Base-by-base conservation (phyloP, 2,888 invertebrate species). In the Scaptomyza polygonia region DNA sequence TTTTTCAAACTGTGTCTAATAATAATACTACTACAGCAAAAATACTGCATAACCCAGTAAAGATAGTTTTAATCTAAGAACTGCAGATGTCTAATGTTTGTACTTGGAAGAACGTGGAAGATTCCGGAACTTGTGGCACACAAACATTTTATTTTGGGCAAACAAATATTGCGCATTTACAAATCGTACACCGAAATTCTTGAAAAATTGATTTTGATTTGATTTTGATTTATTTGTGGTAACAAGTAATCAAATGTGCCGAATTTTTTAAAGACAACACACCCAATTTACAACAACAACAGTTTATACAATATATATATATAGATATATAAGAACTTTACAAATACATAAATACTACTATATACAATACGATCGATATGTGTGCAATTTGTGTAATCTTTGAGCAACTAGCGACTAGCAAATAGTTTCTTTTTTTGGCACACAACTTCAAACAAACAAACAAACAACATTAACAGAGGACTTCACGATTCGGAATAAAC, bases 251-350 rank as follows among this genome's bases (percentile, higher is more conserved):
- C 65, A 73, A 85, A 87, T 86, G 87, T 82, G 82, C 88, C 84
- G 74, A 79, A 87, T 68, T 74, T 69, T 58, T 68, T 58, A 75
- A 43, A 64, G 56, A 57, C 48, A 67, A 54, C 57, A 64, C 55
- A 87, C 70, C 88, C 77, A 88, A 89, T 88, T 88, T 88, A 79
- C 83, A 88, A 73, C 83, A 88, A 75, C 61, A 68, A 77, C 47
- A 75, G 76, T 83, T 79, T 82, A 79, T 73, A 82, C 62, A 86
- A 39, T 39, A 39, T 39, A 39, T 39, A 39, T 39, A 39, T 16
- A 39, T 39, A 16, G 36, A 39, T 16, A 9, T 67, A 66, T 76
- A 62, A 62, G 67, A 72, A 72, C 72, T 72, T 65, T 72, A 73
- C 80, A 67, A 54, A 76, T 34, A n/a, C 1, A 34, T 34, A 34